phyloP scores from a whole-genome alignment of 2,113 vertebrate species.

The Corythaeola cristata region DNA sequence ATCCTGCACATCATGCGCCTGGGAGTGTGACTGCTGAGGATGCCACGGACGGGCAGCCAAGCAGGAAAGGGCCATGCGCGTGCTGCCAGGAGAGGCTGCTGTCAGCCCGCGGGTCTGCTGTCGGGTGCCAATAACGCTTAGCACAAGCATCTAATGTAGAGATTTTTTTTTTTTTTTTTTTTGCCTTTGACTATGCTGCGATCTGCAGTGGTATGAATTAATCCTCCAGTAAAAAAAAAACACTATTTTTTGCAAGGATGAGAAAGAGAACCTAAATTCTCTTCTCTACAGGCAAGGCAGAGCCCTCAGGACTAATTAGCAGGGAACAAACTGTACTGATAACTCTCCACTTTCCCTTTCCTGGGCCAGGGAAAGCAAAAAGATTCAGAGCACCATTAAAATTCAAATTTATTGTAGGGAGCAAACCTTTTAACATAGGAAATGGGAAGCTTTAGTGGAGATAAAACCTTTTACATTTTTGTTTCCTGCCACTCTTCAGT shows the following conservation, averaged over 20 bases:
- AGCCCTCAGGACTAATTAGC: neutral
- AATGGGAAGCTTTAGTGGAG: neutral
- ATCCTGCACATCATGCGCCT: neutral
- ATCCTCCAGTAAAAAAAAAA: neutral
- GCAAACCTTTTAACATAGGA: neutral
- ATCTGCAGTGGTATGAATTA: neutral
- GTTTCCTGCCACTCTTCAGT: neutral
- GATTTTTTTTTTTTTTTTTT: neutral
- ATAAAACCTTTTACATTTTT: neutral
- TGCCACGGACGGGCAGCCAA: neutral
- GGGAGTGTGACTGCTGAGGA: neutral
- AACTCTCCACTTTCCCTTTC: neutral
- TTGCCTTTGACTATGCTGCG: neutral
- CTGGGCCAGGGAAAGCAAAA: neutral
- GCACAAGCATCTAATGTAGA: neutral
- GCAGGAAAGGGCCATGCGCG: accelerated
- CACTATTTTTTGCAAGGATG: neutral
- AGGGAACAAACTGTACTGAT: neutral
- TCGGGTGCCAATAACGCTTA: neutral
- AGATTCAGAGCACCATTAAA: neutral
- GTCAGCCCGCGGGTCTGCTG: neutral
- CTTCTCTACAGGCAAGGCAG: neutral
- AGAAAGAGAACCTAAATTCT: neutral
- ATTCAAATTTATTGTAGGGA: neutral
- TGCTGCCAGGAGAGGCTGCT: neutral